Evolutionary conservation across 2,888 invertebrate species (phyloP), one percentile per base, ranked within the genome.

Genomic region (Blomia tropicalis): DNA sequence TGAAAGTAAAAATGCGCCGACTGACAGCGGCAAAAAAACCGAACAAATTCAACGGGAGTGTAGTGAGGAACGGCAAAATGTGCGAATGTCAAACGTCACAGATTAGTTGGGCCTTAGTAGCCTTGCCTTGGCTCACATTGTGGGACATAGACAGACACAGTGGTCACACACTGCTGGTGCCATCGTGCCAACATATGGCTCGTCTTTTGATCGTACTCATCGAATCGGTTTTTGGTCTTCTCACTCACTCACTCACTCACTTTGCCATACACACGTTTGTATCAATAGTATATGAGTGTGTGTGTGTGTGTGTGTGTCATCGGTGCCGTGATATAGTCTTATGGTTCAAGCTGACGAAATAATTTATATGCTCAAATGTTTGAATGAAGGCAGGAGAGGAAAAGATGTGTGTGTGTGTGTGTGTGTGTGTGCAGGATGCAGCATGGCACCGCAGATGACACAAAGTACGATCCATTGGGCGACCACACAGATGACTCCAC

Each of bases 321-420:
- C n/a, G n/a, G n/a, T n/a, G n/a, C n/a, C n/a, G n/a, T n/a, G n/a
- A n/a, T n/a, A n/a, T n/a, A n/a, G n/a, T n/a, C n/a, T n/a, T n/a
- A n/a, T n/a, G n/a, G n/a, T n/a, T 47, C 51, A 47, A 47, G 51
- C 51, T 47, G 51, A 47, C 51, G 51, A 47, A 47, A 47, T 47
- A 47, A 47, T 47, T 47, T 47, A 47, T 47, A 47, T 47, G 51
- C 51, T 27, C 7, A 19, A n/a, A n/a, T n/a, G n/a, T n/a, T n/a
- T n/a, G 7, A 27, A 47, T 11, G 27, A 47, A 14, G 51, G n/a
- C 22, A 14, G 27, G 7, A 47, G n/a, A n/a, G 23, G 23, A 47
- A 47, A 7, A 14, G 51, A 7, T 27, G 51, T 14, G 5, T 14
- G 22, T 19, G 7, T 7, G 11, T 14, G 51, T 7, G n/a, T 47